Conservation (phyloP, 1,140 invertebrate species). For the Zeugodacus cucurbitae region DNA sequence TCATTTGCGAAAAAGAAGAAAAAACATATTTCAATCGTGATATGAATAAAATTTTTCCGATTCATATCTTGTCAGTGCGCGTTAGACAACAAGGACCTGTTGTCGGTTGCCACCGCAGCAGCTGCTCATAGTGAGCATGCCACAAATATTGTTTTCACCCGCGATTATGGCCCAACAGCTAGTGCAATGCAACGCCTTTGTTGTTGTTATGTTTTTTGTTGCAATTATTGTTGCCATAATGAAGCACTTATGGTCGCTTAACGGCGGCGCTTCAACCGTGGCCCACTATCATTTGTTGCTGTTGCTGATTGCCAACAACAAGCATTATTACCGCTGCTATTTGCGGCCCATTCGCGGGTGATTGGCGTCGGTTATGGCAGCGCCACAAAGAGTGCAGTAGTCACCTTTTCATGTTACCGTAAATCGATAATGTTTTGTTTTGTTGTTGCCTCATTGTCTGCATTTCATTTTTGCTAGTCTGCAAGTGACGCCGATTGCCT, state of each 20-base stretch:
- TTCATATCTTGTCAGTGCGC: slow-evolving; percentile 36
- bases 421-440: slow-evolving; percentile 12
- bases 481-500: slow-evolving; percentile 16
- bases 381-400: slow-evolving; percentile 5
- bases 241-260: too few species aligned
- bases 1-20: background rate
- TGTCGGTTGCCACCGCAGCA: background rate
- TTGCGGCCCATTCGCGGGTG: background rate
- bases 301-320: background rate
- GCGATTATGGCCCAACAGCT: background rate
- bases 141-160: too few species aligned
- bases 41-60: slow-evolving; percentile 28
- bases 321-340: too few species aligned
- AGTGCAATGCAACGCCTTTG: background rate
- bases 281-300: background rate
- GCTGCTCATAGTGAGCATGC: too few species aligned
- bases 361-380: background rate
- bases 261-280: background rate
- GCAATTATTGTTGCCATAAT: background rate
- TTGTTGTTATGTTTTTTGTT: background rate
- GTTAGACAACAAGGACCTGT: slow-evolving; percentile 25
- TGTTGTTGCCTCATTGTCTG: background rate
- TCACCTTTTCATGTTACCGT: slow-evolving; percentile 17
- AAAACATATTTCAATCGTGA: slow-evolving; percentile 27
- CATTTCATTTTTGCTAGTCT: slow-evolving; percentile 27